Evolutionary conservation across 2,888 invertebrate species (phyloP).

Genomic region (Carpatolechia fugitivella): DNA sequence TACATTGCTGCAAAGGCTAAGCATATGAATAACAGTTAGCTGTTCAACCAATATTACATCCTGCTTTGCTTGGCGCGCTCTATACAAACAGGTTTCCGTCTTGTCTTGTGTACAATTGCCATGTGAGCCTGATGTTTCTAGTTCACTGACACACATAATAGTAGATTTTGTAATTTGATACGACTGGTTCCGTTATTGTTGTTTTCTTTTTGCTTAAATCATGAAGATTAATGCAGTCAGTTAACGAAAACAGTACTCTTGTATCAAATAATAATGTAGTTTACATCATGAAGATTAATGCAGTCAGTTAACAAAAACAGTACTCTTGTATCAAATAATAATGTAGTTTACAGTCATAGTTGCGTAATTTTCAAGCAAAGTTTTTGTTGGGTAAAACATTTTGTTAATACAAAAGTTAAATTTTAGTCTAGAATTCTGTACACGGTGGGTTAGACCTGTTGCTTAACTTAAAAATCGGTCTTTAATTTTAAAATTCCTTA

Average conservation of each 20-base stretch:
- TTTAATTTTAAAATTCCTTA: no score
- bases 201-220: conserved; percentile 6
- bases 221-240: no score
- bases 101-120: conserved; percentile 30
- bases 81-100: conserved; percentile 39
- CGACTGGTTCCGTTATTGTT: conserved; percentile 26
- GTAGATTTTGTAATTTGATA: conserved; percentile 30
- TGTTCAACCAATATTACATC: conserved; percentile 29
- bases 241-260: no score
- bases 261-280: background rate
- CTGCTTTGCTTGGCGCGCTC: conserved; percentile 25
- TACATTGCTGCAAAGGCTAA: background rate
- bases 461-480: no score
- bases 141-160: conserved; percentile 46
- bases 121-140: conserved; percentile 42
- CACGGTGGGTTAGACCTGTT: background rate
- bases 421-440: background rate
- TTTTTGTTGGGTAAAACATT: no score
- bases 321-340: no score
- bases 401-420: no score
- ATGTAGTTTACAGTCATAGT: no score
- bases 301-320: no score
- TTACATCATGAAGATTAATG: no score
- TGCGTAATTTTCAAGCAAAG: no score
- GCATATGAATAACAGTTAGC: conserved; percentile 19